Percentiles rank a stretch among this genome's conserved stretches.
Conservation (phyloP, 2,888 invertebrate species). For the Drosophila engyochracea region DNA sequence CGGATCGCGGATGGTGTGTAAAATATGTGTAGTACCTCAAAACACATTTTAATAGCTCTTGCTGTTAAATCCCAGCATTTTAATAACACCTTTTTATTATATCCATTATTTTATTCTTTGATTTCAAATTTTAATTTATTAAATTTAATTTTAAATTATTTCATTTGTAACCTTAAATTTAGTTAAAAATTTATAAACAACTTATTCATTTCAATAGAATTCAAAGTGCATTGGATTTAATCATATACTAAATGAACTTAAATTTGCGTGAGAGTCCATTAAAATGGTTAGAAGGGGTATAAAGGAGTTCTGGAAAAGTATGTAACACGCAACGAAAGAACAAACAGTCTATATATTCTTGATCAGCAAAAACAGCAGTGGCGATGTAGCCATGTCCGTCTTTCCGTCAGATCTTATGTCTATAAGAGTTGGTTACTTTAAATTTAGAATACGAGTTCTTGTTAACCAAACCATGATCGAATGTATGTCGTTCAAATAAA, state of each 20-base stretch:
- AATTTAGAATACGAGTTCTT: neutral
- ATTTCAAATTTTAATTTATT: neutral
- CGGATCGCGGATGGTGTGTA: constrained; percentile 90
- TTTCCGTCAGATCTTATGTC: neutral
- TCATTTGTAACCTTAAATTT: too few species aligned
- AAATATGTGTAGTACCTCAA: neutral
- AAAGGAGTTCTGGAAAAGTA: neutral
- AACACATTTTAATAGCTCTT: neutral
- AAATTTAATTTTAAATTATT: neutral
- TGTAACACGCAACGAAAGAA: neutral
- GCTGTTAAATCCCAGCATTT: neutral
- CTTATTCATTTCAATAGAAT: neutral
- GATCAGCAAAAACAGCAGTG: too few species aligned
- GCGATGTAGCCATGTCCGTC: too few species aligned
- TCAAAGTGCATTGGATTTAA: neutral
- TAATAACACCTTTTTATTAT: neutral
- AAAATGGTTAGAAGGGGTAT: neutral
- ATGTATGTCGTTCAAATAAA: too few species aligned
- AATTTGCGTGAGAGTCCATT: neutral
- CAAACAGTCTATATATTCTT: neutral
- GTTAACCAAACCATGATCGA: too few species aligned
- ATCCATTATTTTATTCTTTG: neutral
- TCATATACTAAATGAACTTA: neutral
- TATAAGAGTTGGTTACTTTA: neutral
- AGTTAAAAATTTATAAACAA: neutral